Percentiles rank a stretch among this genome's conserved stretches.
Conservation (phyloP, 1,140 invertebrate genomes). For the Drosophila pruinosa region DNA sequence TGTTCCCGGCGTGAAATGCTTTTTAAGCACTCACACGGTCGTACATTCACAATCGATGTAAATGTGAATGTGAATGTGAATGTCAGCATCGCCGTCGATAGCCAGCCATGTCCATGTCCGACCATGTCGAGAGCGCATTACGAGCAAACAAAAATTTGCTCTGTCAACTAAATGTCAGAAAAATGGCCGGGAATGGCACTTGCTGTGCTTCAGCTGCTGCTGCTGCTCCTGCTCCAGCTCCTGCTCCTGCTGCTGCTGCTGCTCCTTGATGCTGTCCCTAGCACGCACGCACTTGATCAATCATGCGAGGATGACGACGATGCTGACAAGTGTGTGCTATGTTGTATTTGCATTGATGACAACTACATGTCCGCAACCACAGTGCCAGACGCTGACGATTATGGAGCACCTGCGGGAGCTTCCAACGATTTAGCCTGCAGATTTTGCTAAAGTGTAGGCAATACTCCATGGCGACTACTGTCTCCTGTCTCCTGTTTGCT, state of each 20-base stretch:
- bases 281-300: conserved; percentile 78
- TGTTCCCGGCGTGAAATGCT: conserved; percentile 59
- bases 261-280: conserved; percentile 59
- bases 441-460: conserved; percentile 41
- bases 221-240: conserved; percentile 20
- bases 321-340: conserved; percentile 39
- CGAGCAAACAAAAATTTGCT: conserved; percentile 78
- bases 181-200: conserved; percentile 62
- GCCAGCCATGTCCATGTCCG: conserved; percentile 33
- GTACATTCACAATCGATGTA: conserved; percentile 33
- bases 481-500: neutral
- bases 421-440: conserved; percentile 25
- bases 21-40: conserved; percentile 71
- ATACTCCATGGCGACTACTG: neutral
- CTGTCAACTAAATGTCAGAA: conserved; percentile 81
- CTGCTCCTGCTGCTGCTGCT: neutral
- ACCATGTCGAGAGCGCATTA: conserved; percentile 64
- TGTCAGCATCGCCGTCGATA: conserved; percentile 25
- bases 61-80: conserved; percentile 23
- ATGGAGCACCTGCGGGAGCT: conserved; percentile 45
- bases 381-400: conserved; percentile 34
- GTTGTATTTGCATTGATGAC: conserved; percentile 75
- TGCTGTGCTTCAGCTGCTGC: conserved; percentile 17
- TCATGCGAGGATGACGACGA: conserved; percentile 64
- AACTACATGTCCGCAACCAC: conserved; percentile 71